Evolutionary conservation across 2,113 vertebrate genomes (phyloP).

Genomic region (Pseudorasbora parva): DNA sequence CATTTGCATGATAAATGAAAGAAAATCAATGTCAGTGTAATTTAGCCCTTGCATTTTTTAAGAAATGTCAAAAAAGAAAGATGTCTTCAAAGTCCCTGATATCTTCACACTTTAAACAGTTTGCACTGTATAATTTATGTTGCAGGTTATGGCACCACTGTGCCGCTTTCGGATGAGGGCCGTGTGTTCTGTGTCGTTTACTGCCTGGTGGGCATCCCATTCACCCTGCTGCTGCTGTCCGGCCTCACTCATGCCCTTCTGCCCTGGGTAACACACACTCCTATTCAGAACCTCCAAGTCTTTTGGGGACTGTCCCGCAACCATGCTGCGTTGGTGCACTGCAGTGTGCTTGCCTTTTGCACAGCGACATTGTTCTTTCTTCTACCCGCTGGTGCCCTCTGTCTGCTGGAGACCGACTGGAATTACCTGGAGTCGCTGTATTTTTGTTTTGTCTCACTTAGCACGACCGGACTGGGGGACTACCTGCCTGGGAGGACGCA

Average conservation of each 20-base stretch:
- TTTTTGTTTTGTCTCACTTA: conserved; percentile 81
- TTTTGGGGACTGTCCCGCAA: conserved; percentile 65
- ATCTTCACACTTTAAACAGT: background rate
- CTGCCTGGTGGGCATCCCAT: conserved; percentile 75
- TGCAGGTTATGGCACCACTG: conserved; percentile 79
- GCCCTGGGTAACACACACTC: conserved; percentile 62
- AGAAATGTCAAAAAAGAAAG: background rate
- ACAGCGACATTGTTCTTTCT: conserved; percentile 69
- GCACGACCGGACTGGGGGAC: conserved; percentile 78
- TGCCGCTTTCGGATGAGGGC: conserved; percentile 71
- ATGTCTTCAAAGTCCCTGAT: background rate
- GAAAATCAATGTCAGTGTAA: background rate
- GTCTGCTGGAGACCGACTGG: conserved; percentile 61
- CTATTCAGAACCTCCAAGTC: conserved; percentile 55
- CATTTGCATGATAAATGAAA: background rate
- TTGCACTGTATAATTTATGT: background rate
- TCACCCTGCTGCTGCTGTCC: conserved; percentile 72
- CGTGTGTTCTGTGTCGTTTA: conserved; percentile 79
- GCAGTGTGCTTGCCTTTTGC: conserved; percentile 50
- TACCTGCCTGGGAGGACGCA: conserved; percentile 61
- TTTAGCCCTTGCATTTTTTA: background rate
- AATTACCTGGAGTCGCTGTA: conserved; percentile 78
- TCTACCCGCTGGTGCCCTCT: conserved; percentile 73
- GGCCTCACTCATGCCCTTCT: conserved; percentile 70
- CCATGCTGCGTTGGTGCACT: conserved; percentile 64